These are phyloP conservation scores for Monodelphis domestica DNA, from an alignment of 2,797 vertebrate species.

Conservation along the genomic window DNA sequence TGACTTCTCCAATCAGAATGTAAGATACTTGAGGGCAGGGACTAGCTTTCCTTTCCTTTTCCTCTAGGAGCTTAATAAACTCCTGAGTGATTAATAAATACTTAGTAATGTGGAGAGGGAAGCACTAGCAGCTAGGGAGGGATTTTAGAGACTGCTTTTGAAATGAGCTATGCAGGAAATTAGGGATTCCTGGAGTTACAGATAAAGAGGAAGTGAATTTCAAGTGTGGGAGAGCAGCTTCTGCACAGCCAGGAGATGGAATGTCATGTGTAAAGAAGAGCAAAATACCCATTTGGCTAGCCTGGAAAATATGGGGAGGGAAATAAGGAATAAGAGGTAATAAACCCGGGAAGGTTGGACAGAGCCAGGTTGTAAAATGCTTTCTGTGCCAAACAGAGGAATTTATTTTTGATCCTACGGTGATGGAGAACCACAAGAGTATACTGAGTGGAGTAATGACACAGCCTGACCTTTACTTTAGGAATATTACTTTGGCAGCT, in stretches of 20 bases:
- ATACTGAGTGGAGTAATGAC: neutral
- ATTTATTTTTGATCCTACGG: neutral
- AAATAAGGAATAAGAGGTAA: neutral
- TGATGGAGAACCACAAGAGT: neutral
- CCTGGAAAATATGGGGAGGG: neutral
- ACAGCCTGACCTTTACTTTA: neutral
- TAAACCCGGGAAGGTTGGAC: neutral
- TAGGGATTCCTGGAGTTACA: neutral
- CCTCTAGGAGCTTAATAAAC: neutral
- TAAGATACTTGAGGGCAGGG: neutral
- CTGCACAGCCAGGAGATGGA: neutral
- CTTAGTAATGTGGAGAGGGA: neutral
- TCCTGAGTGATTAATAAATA: neutral
- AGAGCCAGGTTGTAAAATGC: neutral
- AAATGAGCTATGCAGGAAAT: neutral
- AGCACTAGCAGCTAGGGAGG: neutral
- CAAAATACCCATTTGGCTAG: neutral
- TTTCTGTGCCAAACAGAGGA: neutral
- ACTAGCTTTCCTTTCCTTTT: neutral
- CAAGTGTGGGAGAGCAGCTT: neutral
- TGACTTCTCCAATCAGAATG: neutral
- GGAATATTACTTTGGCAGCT: neutral
- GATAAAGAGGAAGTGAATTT: neutral
- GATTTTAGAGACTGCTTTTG: neutral
- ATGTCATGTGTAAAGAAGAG: neutral